Percentiles rank a stretch among this genome's conserved stretches.
These are phyloP conservation scores for Scaptomyza reducta DNA, from an alignment of 2,888 invertebrate species.

Conservation along the genomic window DNA sequence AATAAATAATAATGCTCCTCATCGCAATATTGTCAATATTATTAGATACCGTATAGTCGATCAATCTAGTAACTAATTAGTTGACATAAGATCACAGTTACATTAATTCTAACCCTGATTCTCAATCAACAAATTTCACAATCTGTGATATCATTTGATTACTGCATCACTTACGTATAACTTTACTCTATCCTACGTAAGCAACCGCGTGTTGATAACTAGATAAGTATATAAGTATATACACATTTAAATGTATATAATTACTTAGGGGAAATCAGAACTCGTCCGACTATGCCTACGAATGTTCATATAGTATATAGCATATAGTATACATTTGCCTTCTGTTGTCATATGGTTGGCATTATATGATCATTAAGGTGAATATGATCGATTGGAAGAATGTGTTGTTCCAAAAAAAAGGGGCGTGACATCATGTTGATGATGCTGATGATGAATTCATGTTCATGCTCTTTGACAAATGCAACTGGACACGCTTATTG, in stretches of 20 bases:
- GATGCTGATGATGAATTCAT: conserved; percentile 70
- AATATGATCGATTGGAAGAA: conserved; percentile 66
- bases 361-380: conserved; percentile 78
- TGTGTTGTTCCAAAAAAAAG: conserved; percentile 38
- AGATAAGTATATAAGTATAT: not conserved
- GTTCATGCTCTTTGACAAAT: conserved; percentile 45
- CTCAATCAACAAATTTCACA: not conserved
- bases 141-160: not conserved
- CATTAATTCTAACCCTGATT: not conserved
- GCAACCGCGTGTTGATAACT: not conserved
- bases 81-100: not conserved
- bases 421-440: conserved; percentile 59
- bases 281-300: not conserved
- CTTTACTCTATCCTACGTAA: not conserved
- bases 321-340: conserved; percentile 14
- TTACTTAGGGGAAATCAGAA: conserved; percentile 2
- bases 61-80: not conserved
- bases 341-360: conserved; percentile 8
- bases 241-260: not conserved
- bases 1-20: too few species aligned
- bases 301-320: not conserved
- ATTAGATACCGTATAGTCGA: too few species aligned
- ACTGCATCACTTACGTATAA: not conserved
- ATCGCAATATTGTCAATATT: too few species aligned
- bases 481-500: conserved; percentile 77